A percentile compares a stretch with the other conserved stretches of the same genome.
Conservation (phyloP, 2,113 vertebrate genomes). For the Clupea harengus region DNA sequence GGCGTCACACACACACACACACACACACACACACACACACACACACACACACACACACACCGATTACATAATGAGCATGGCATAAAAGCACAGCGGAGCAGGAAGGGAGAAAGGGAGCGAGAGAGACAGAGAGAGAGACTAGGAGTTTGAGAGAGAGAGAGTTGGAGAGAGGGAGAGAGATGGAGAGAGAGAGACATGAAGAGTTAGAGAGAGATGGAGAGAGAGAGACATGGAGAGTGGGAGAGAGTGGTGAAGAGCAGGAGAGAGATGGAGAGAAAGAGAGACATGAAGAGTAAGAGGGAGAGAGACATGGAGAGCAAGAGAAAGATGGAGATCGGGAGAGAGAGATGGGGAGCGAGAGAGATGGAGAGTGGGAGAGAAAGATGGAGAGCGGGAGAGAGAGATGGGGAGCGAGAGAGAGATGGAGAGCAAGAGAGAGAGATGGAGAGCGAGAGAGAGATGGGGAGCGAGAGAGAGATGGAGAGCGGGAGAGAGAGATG, state of each 20-base stretch:
- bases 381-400: background rate
- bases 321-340: background rate
- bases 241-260: background rate
- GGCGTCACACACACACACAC: slow-evolving; percentile 13
- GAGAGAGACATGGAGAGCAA: background rate
- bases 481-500: background rate
- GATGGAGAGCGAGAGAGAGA: background rate
- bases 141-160: background rate
- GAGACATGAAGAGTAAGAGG: too few species aligned
- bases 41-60: slow-evolving; percentile 19
- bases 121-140: background rate
- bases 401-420: background rate
- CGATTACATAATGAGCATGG: slow-evolving; percentile 46
- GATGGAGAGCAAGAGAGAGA: background rate
- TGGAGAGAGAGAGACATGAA: background rate
- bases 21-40: slow-evolving; percentile 19
- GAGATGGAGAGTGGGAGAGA: background rate
- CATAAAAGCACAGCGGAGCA: slow-evolving; percentile 22
- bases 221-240: background rate
- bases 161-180: background rate
- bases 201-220: background rate
- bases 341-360: background rate
- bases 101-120: background rate
- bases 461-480: background rate
- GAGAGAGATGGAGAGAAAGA: background rate